Evolutionary conservation across 2,797 vertebrate species (phyloP), one percentile per base, ranked within the genome.

Genomic region (Thalassophryne amazonica): DNA sequence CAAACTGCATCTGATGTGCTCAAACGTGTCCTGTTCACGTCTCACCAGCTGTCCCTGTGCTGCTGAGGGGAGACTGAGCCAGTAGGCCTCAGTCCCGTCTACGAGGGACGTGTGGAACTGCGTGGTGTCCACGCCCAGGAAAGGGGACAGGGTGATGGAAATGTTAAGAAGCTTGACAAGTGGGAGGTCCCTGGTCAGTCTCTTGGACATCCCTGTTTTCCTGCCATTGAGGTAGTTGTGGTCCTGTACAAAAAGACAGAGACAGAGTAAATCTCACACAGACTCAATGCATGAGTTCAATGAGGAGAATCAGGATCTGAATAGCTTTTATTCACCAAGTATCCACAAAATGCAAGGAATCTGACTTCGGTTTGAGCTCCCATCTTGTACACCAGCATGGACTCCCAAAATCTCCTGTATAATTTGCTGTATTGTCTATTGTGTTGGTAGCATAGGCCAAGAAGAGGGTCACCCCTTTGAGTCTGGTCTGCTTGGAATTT

Each of bases 131-230:
- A 96, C 81, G 11, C 86, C 85, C 63, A 88, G 58, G 57, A 94
- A 95, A 0, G 93, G 92, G 51, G 94, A 95, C 67, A 95, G 65
- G 1, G 93, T 93, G 82, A 95, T 83, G 86, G 92, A 92, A 86
- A 95, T 90, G 84, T 88, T 92, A 76, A 94, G 86, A 46, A 93
- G 89, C 55, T 86, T 87, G 51, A 92, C 62, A 68, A 83, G 67
- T 3, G 84, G 70, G 19, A 90, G 86, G 79, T 92, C 91, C 85
- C 88, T 88, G 83, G 66, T 81, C 19, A 59, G 81, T 79, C 85
- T 72, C 17, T 42, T 70, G 45, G 72, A 81, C 35, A 60, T 83
- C 75, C 83, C 78, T 76, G 57, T 83, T 73, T 65, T 91, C 80
- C 89, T 81, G 79, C 61, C 53, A 55, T 75, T 64, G 73, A 53